Percentiles rank a stretch among this genome's conserved stretches.
Conservation (phyloP, 2,113 vertebrate genomes). For the Ovibos moschatus region DNA sequence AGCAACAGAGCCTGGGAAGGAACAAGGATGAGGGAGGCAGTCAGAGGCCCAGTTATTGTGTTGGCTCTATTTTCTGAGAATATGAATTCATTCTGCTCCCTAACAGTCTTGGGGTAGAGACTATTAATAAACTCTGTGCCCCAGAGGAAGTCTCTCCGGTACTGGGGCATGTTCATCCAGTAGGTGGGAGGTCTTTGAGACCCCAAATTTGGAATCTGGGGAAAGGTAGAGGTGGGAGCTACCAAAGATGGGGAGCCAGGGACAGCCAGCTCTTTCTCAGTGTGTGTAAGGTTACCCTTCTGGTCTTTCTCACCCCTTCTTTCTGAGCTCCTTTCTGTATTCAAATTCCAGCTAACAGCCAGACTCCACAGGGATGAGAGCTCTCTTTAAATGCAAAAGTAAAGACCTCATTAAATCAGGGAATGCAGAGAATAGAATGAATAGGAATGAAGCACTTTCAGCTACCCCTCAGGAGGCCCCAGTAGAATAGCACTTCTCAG, state of each 20-base stretch:
- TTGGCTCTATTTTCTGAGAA: not conserved
- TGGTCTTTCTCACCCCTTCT: not conserved
- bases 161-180: not conserved
- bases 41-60: not conserved
- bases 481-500: not conserved
- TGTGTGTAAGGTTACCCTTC: not conserved
- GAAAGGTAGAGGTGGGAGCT: not conserved
- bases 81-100: not conserved
- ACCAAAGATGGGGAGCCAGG: not conserved
- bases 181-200: constrained; percentile 9
- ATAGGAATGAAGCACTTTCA: constrained; percentile 44
- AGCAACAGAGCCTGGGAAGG: not conserved
- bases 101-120: not conserved
- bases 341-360: constrained; percentile 30
- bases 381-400: constrained; percentile 47
- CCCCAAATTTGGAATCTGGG: not conserved
- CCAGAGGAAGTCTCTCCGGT: not conserved
- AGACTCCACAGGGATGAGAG: not conserved
- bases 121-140: constrained; percentile 33
- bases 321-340: not conserved
- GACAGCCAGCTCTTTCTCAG: not conserved
- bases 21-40: not conserved
- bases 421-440: constrained; percentile 38
- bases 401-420: constrained; percentile 57
- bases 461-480: not conserved